phyloP scores from a whole-genome alignment of 2,888 invertebrate species.

The Athrips mouffetella region DNA sequence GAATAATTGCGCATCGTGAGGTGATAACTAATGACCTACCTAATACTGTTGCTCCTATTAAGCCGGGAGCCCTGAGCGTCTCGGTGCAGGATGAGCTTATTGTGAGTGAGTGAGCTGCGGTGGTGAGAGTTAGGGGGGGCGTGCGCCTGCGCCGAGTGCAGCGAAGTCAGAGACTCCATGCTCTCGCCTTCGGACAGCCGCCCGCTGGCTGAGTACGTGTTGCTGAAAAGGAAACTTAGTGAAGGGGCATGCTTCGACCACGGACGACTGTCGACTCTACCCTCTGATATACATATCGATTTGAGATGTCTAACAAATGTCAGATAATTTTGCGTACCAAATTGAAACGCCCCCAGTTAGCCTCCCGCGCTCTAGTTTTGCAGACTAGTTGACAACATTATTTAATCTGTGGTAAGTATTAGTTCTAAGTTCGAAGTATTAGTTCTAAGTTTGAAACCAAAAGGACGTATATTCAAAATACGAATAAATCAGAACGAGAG shows the following conservation, averaged over 20 bases:
- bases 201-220: constrained; percentile 85
- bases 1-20: not conserved
- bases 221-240: constrained; percentile 76
- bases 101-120: constrained; percentile 82
- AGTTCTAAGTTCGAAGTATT: too few relatives aligned
- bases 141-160: constrained; percentile 87
- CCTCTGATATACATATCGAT: not conserved
- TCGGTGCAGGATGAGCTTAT: constrained; percentile 78
- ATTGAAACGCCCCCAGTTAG: too few relatives aligned
- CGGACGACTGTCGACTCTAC: constrained; percentile 44
- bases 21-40: constrained; percentile 78
- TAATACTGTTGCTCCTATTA: constrained; percentile 95
- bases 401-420: too few relatives aligned
- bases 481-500: too few relatives aligned
- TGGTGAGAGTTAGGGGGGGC: constrained; percentile 83
- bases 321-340: too few relatives aligned
- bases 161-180: constrained; percentile 88
- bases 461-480: too few relatives aligned
- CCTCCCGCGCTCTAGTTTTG: too few relatives aligned
- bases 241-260: constrained; percentile 52
- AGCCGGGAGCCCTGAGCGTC: constrained; percentile 81
- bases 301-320: too few relatives aligned
- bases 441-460: too few relatives aligned
- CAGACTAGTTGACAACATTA: too few relatives aligned
- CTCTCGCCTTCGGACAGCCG: constrained; percentile 94